Base-by-base conservation (phyloP, 1,140 invertebrate species). In the Bombus superbus region DNA sequence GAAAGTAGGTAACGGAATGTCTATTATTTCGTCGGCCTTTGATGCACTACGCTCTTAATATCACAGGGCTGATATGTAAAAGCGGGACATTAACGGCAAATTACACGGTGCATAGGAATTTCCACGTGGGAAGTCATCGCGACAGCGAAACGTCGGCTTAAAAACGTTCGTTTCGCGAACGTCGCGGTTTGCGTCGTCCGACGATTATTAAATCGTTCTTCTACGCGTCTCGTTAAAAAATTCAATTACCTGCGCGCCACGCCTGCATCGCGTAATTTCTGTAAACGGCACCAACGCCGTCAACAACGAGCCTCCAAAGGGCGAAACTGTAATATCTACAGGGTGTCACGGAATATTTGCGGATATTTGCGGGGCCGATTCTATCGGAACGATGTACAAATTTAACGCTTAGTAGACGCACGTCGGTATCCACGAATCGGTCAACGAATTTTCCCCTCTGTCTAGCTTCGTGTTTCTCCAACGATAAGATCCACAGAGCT, bases 1-100 rank as follows among this genome's bases (percentile, higher is more conserved):
- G 76, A 85, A 85, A 85, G 83, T 85, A 73, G 83, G 77, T 38
- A 64, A 80, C 77, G 18, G 68, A 47, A 85, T 72, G 83, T 35
- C 53, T 73, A 84, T 69, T 84, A 72, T 84, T 72, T 42, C 28
- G 47, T 62, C 53, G 76, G 40, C n/a, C 40, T 79, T 72, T 59
- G 64, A 84, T 35, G 32, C 57, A 64, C 2, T 1, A 11, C 32
- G 57, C 68, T 81, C 77, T 85, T 85, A 85, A 80, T 72, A 81
- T 80, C 53, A 32, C 69, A 38, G 40, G 40, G 13, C 11, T 44
- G 83, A 59, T 77, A 57, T 32, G 68, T 62, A 72, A 84, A 84
- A 77, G 35, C 76, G 22, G 76, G 10, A 18, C 47, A 80, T 84
- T 84, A 71, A 72, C 47, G n/a, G 6, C 35, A 53, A 80, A 85